phyloP scores from a whole-genome alignment of 2,113 vertebrate species.

The Ploceus nigricollis region DNA sequence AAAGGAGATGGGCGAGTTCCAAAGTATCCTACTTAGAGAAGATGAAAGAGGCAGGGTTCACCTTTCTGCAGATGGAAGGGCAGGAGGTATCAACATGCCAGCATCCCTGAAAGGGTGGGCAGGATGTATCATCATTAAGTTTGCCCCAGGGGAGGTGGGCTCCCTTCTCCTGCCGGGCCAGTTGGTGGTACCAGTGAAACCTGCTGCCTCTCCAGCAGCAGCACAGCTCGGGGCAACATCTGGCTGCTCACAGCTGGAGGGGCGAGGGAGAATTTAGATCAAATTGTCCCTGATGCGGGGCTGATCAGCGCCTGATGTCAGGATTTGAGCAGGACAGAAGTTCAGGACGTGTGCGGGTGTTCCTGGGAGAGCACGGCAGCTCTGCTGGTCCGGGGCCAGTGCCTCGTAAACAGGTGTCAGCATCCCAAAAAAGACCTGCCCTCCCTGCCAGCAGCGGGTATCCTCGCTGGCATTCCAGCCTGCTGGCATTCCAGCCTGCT shows the following conservation, averaged over 20 bases:
- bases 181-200: accelerated
- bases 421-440: constrained; percentile 26
- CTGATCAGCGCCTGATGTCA: background rate
- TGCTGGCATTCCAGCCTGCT: background rate
- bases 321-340: background rate
- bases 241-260: background rate
- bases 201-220: background rate
- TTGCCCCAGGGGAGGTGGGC: background rate
- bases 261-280: accelerated
- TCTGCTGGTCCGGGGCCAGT: background rate
- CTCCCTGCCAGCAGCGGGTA: constrained; percentile 31
- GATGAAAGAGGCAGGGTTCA: background rate
- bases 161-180: background rate
- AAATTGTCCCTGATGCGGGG: background rate
- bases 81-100: background rate
- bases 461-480: background rate
- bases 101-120: background rate
- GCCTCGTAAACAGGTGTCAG: constrained; percentile 49
- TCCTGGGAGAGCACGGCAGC: background rate
- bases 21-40: background rate
- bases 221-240: background rate
- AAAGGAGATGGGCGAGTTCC: background rate
- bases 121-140: background rate
- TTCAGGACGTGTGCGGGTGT: accelerated
- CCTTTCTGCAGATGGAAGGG: background rate